Evolutionary conservation across 2,113 vertebrate genomes (phyloP).

Genomic region (Hystrix cristata): DNA sequence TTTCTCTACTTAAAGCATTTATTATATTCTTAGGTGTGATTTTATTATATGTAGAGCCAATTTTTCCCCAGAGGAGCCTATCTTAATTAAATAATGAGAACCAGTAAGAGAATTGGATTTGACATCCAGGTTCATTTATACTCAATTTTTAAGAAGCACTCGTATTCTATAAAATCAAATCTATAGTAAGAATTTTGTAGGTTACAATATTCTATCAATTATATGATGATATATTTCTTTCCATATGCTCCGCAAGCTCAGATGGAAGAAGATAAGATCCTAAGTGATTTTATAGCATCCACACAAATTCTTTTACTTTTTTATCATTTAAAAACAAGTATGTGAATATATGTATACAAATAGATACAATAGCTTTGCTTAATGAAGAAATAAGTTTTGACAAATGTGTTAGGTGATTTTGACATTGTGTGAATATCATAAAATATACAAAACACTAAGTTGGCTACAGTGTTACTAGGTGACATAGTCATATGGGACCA

Average conservation of each 20-base stretch:
- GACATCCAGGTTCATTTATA: constrained; percentile 29
- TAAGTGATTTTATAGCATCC: not conserved
- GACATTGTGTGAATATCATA: not conserved
- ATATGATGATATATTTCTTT: constrained; percentile 16
- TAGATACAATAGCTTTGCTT: not conserved
- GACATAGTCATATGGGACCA: not conserved
- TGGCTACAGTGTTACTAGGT: not conserved
- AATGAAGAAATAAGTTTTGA: not conserved
- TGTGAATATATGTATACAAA: not conserved
- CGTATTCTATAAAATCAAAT: constrained; percentile 39
- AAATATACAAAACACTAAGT: not conserved
- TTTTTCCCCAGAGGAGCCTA: not conserved
- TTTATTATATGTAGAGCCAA: constrained; percentile 55
- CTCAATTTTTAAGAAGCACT: constrained; percentile 4
- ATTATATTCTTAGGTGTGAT: constrained; percentile 30
- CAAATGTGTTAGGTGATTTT: not conserved
- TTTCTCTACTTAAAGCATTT: constrained; percentile 65
- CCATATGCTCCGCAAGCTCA: not conserved
- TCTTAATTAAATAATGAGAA: constrained; percentile 67
- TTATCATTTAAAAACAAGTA: not conserved
- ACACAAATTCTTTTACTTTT: constrained; percentile 39
- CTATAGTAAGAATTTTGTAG: constrained; percentile 27
- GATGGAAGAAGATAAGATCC: not conserved
- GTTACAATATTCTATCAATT: constrained; percentile 23
- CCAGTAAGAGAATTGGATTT: constrained; percentile 59